Evolutionary conservation across 2,888 invertebrate species (phyloP), one percentile per base, ranked within the genome.

Genomic region (Marasmarcha lunaedactyla): DNA sequence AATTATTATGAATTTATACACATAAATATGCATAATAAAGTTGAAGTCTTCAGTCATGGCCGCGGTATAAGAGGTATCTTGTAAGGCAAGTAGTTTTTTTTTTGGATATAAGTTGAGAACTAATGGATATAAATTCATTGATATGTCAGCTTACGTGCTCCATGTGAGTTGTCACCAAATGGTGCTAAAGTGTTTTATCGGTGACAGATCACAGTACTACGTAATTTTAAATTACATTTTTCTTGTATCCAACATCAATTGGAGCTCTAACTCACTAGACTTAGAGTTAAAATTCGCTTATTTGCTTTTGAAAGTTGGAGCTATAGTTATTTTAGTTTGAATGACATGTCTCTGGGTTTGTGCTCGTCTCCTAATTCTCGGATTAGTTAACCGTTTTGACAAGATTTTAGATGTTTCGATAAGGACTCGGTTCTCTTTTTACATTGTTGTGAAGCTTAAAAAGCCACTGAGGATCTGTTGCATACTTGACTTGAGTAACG

Each of bases 381-480:
- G 72, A 72, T 81, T 74, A 79, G 70, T 77, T 81, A 79, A 81
- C 77, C 78, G 77, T 77, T 79, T 74, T 76, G 81, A 79, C 79
- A 77, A 68, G 66, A 71, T 73, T 74, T 68, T 49, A 64, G 76
- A 79, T 76, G 63, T 58, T 55, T 45, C 56, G 71, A 72, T 69
- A 70, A 64, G 55, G 51, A 53, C 54, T 51, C 52, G 52, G 42
- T 52, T 40, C 47, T 44, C 37, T 47, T 54, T 61, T 55, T 53
- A 51, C 9, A 7, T 46, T 42, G 42, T 37, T 44, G n/a, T n/a
- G n/a, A 11, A 30, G 30, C 30, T 30, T 41, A 35, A 35, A 7
- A 20, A 20, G 20, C 20, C 20, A 20, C 20, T 20, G 20, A 20
- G n/a, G 20, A 35, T 15, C 25, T 26, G 30, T 35, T 37, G 25